Evolutionary conservation across 2,888 invertebrate species (phyloP), one percentile per base, ranked within the genome.

Genomic region (Drosophila anomalata): DNA sequence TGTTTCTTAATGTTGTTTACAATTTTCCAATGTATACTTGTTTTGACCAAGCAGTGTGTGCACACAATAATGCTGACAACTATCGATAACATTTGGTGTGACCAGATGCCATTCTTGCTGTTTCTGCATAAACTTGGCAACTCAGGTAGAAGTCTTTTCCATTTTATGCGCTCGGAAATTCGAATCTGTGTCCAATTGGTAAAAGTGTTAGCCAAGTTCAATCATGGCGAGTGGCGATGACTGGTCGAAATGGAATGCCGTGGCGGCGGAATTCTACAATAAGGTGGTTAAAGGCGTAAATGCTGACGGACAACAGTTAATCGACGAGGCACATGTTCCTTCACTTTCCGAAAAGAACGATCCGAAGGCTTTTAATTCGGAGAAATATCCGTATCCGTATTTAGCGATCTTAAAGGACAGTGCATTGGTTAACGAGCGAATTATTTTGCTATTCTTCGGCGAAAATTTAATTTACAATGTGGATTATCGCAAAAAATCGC

Each of bases 161-260:
- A 7, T 14, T 5, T 17, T 63, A 48, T 33, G 48, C 54, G 47
- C 17, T 62, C 8, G 20, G 20, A 26, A 39, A 29, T 26, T 63
- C 42, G 8, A 44, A 66, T 42, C 17, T 1, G 3, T 42, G 3
- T 29, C 29, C 8, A 54, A 26, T 22, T 63, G n/a, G 22, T 46
- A 3, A 14, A 41, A 20, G 24, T 4, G 9, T 1, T 14, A 31
- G 7, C 11, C 0, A 50, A 17, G 14, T 20, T 42, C 1, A 17
- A 20, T 11, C 20, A 36, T 11, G 7, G 17, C 14, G 8, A 26
- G 56, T 46, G 29, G 22, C 52, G 5, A 51, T 0, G 58, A 76
- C 12, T 74, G 62, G 59, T 26, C 41, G 2, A 26, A 66, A 7
- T 83, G 77, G 73, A 41, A 85, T 67, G 87, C 79, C 0, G 72